phyloP scores from a whole-genome alignment of 2,888 invertebrate species.

The Colostygia pectinataria region DNA sequence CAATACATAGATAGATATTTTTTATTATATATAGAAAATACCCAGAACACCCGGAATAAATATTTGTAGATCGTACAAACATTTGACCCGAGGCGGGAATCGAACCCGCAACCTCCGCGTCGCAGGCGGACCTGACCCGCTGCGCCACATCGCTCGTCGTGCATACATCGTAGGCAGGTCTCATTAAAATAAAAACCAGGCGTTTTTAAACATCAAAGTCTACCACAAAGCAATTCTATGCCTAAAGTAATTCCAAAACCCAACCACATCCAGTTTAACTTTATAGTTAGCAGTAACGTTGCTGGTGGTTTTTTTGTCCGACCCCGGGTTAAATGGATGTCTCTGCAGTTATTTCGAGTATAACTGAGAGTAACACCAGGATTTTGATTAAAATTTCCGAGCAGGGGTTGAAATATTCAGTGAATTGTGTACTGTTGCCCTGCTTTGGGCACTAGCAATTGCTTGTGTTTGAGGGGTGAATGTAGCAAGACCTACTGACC shows the following conservation, averaged over 20 bases:
- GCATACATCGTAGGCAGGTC: no score
- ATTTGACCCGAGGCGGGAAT: no score
- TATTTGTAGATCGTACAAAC: no score
- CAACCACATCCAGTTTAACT: constrained; percentile 10
- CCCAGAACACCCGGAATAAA: no score
- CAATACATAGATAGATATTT: no score
- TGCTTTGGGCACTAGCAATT: neutral
- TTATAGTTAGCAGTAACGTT: constrained; percentile 6
- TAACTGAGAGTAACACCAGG: constrained; percentile 26
- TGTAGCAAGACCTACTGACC: no score
- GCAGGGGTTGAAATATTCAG: constrained; percentile 16
- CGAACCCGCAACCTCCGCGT: no score
- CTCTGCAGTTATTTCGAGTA: constrained; percentile 21
- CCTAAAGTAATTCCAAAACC: neutral
- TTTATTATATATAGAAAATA: no score
- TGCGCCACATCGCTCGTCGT: no score
- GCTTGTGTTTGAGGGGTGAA: constrained; percentile 1
- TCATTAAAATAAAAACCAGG: no score
- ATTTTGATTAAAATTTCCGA: constrained; percentile 28
- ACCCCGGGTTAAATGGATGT: constrained; percentile 20
- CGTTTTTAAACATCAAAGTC: neutral
- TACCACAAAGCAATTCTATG: neutral
- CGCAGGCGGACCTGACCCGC: no score
- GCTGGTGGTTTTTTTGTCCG: constrained; percentile 10
- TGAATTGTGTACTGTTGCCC: constrained; percentile 14